Evolutionary conservation across 1,140 invertebrate genomes (phyloP), one percentile per base, ranked within the genome.

Genomic region (Bombus vancouverensis): DNA sequence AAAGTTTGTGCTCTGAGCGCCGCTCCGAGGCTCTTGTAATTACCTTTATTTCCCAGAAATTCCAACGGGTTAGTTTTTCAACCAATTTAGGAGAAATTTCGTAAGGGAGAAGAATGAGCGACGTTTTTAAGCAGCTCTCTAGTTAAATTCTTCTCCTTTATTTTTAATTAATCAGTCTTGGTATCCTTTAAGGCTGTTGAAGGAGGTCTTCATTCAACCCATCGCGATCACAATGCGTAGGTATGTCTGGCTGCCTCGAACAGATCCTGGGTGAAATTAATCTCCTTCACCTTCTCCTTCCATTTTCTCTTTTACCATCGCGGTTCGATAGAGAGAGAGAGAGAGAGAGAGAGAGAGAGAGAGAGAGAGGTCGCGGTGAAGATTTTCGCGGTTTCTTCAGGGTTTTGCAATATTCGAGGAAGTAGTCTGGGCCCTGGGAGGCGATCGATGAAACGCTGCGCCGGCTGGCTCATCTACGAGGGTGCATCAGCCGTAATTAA

Each of bases 401-500:
- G 84, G 42, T 74, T 85, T 74, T 81, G 79, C 79, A 81, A 81
- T 81, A 75, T 81, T 62, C 73, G 66, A 62, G 73, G 57, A 71
- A 57, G 77, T n/a, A n/a, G 68, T 53, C 28, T 32, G 47, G 25
- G 1, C 9, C 22, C 42, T 34, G 70, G 18, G 15, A 44, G 18
- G 9, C 78, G 84, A 85, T 81, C 84, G 71, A 85, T 81, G 71
- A 53, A 68, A 85, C 62, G 78, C 78, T 47, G 47, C 47, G 71
- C 71, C 71, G 71, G 79, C 77, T 42, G 71, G 37, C 77, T 72
- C 57, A 28, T 53, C 62, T 28, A 22, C 71, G 22, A 47, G 89
- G 88, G 89, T 93, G 91, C 91, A 93, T 93, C 93, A 93, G 91
- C 91, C 89, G 90, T 93, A 93, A 93, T 93, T 93, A 93, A 93